These are phyloP conservation scores for Acromyrmex charruanus DNA, from an alignment of 1,140 invertebrate species.

Conservation along the genomic window DNA sequence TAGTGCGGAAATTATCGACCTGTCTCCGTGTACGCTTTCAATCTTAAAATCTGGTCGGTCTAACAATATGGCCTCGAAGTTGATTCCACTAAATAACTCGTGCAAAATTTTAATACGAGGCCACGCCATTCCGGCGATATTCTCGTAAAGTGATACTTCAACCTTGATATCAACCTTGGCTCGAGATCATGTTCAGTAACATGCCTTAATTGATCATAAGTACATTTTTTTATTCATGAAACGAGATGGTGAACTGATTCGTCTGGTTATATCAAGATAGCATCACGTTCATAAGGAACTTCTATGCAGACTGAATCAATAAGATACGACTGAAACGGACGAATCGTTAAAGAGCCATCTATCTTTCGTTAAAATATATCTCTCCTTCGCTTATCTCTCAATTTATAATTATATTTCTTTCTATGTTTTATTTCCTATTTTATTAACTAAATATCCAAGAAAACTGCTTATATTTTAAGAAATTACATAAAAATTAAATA, in stretches of 20 bases:
- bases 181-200: constrained; percentile 26
- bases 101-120: background rate
- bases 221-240: constrained; percentile 4
- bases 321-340: background rate
- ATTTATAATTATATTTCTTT: background rate
- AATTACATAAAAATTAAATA: background rate
- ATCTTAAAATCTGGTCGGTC: background rate
- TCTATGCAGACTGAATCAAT: background rate
- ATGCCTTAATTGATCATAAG: constrained; percentile 50
- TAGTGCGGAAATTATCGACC: constrained; percentile 10
- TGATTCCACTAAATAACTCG: constrained; percentile 32
- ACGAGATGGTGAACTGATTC: constrained; percentile 48
- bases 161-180: constrained; percentile 22
- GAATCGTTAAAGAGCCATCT: constrained; percentile 18
- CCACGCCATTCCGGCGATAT: background rate
- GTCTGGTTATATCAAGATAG: constrained; percentile 40
- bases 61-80: constrained; percentile 18
- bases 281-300: background rate
- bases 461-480: background rate
- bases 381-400: background rate
- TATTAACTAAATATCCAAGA: background rate
- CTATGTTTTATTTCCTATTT: background rate
- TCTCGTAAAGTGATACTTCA: constrained; percentile 34
- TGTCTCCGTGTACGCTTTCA: background rate
- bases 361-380: background rate